Percentiles rank a stretch among this genome's conserved stretches.
Evolutionary conservation across 2,113 vertebrate species (phyloP).

Genomic region (Felis chaus): DNA sequence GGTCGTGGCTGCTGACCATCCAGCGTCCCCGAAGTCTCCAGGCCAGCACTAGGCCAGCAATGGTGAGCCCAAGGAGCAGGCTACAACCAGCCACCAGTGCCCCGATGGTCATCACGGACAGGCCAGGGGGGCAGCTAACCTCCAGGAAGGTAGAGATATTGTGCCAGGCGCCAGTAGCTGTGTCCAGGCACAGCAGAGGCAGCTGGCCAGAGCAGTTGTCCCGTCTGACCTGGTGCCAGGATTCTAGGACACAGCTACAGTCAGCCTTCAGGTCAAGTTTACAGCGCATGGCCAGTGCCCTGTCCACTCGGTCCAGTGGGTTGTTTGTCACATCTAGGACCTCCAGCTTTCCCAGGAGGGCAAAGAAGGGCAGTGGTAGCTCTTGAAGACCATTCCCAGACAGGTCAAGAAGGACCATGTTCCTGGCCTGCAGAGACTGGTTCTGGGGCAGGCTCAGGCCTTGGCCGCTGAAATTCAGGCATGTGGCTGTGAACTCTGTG

Average conservation of each 20-base stretch:
- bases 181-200: not conserved
- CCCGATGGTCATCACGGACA: rapidly evolving
- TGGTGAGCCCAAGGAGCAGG: not conserved
- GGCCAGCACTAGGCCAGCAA: not conserved
- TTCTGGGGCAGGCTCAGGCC: not conserved
- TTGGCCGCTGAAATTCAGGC: slow-evolving; percentile 65
- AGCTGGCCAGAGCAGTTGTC: slow-evolving; percentile 18
- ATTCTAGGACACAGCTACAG: not conserved
- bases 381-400: not conserved
- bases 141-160: slow-evolving; percentile 59
- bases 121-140: not conserved
- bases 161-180: rapidly evolving
- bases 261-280: not conserved
- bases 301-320: not conserved
- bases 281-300: not conserved
- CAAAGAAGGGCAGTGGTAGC: not conserved
- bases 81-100: rapidly evolving
- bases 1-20: rapidly evolving
- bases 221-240: not conserved
- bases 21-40: not conserved
- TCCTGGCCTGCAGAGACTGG: not conserved
- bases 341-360: not conserved
- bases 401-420: not conserved
- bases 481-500: rapidly evolving
- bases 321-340: not conserved